phyloP scores from a whole-genome alignment of 2,797 vertebrate genomes.

The Acipenser transmontanus region DNA sequence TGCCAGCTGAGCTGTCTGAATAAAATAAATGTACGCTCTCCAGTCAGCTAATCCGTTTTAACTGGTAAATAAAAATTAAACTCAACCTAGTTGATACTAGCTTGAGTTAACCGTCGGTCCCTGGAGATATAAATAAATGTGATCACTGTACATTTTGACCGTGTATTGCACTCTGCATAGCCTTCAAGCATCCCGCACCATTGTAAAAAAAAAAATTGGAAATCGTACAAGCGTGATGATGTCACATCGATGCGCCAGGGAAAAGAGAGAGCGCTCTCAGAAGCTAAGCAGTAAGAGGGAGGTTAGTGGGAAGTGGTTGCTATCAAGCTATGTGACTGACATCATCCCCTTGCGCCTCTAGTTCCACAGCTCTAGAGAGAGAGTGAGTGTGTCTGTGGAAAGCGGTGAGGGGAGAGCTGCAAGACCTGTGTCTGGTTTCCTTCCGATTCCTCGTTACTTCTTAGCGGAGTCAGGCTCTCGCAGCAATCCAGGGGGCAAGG shows the following conservation, averaged over 20 bases:
- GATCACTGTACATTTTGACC: no score
- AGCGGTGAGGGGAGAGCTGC: slow-evolving; percentile 12
- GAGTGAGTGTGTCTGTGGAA: slow-evolving; percentile 10
- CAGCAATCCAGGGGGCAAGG: not conserved
- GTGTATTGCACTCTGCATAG: no score
- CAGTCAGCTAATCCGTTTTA: no score
- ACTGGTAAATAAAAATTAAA: no score
- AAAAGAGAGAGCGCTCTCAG: not conserved
- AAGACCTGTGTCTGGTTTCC: slow-evolving; percentile 19
- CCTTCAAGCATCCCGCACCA: no score
- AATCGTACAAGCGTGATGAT: slow-evolving; percentile 6
- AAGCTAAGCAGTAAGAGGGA: not conserved
- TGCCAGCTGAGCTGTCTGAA: no score
- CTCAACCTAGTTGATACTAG: no score
- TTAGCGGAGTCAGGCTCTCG: slow-evolving; percentile 8
- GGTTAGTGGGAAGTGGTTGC: slow-evolving; percentile 16
- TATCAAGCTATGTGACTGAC: slow-evolving; percentile 17
- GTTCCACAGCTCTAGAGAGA: not conserved
- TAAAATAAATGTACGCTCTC: no score
- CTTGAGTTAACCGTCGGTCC: no score
- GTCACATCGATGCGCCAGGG: slow-evolving; percentile 17
- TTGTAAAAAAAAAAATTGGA: not conserved
- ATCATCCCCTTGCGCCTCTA: slow-evolving; percentile 16
- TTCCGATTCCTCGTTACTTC: slow-evolving; percentile 15
- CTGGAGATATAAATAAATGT: no score